Evolutionary conservation across 2,888 invertebrate genomes (phyloP), one percentile per base, ranked within the genome.

Genomic region (Galerucella nymphaeae): DNA sequence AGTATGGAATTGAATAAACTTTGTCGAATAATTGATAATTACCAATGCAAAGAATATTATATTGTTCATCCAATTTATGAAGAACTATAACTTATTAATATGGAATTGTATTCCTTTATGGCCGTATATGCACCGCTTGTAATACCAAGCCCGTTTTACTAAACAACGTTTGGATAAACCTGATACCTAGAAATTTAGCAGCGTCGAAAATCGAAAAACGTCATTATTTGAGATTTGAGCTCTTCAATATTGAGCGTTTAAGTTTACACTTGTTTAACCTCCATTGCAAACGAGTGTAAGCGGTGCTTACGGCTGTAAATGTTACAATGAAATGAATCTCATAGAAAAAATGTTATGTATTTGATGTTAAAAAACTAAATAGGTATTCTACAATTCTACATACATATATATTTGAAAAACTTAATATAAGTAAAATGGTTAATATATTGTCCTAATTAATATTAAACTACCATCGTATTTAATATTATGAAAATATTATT

Each of bases 291-390:
- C 23, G 23, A 23, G 23, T 23, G 3, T 23, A 23, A 23, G 3
- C 23, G 23, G 23, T 23, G 23, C 3, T 1, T 23, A 23, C 23
- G 23, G 23, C 23, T 23, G 3, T 23, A 45, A 45, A 13, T 45
- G 42, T 45, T 45, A 42, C 42, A 42, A 42, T 42, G 11, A 42
- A 42, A 42, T 42, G 48, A 14, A 48, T 13, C 48, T 48, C n/a
- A 8, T 48, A 48, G 48, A n/a, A 48, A 48, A 48, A 48, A 48
- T 48, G 48, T 48, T 48, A 48, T 48, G n/a, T 48, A n/a, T 45
- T 45, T 13, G 42, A 45, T 45, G 11, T 45, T 45, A 13, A 48
- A 48, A 48, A 14, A 48, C 4, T n/a, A 48, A 48, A 48, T 48
- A 48, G 14, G 1, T 1, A 48, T 23, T 3, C 6, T n/a, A 6